Percentiles rank a stretch among this genome's conserved stretches.
These are phyloP conservation scores for Gasteruption jaculator DNA, from an alignment of 2,888 invertebrate genomes.

Conservation along the genomic window DNA sequence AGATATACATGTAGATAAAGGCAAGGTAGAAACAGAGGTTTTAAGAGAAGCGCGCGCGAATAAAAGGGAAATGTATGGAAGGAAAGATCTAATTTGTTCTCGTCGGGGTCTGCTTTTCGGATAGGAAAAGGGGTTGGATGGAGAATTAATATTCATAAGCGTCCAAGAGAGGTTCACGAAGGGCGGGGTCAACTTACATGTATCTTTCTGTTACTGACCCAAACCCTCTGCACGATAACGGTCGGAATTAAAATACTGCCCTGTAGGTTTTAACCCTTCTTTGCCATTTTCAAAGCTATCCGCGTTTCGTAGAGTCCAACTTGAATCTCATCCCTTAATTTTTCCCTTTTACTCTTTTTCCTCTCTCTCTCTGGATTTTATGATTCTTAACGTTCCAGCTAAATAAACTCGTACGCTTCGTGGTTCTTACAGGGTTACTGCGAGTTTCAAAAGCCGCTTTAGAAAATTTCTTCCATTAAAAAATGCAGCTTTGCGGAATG, in stretches of 20 bases:
- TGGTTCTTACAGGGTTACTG: too few species aligned
- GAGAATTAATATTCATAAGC: slow-evolving; percentile 52
- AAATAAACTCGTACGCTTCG: too few species aligned
- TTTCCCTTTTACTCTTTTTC: too few species aligned
- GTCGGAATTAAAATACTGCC: slow-evolving; percentile 50
- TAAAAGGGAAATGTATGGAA: slow-evolving; percentile 52
- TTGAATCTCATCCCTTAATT: too few species aligned
- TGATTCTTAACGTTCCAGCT: too few species aligned
- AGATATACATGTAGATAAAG: too few species aligned
- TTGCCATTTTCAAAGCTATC: too few species aligned
- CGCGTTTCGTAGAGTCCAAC: too few species aligned
- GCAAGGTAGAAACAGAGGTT: slow-evolving; percentile 13
- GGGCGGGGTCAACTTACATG: slow-evolving; percentile 53
- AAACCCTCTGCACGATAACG: slow-evolving; percentile 44
- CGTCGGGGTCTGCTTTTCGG: slow-evolving; percentile 45
- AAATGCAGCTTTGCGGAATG: too few species aligned
- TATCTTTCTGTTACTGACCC: slow-evolving; percentile 52
- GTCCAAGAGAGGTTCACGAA: slow-evolving; percentile 51
- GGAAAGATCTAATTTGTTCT: slow-evolving; percentile 53
- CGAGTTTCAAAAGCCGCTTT: too few species aligned
- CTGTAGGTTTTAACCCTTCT: slow-evolving; percentile 45
- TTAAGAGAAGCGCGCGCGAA: slow-evolving; percentile 32
- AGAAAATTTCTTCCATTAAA: too few species aligned
- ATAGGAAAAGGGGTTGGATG: slow-evolving; percentile 22
- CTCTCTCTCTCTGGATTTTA: too few species aligned